Evolutionary conservation across 2,888 invertebrate species (phyloP).

Genomic region (Alsophila aescularia): DNA sequence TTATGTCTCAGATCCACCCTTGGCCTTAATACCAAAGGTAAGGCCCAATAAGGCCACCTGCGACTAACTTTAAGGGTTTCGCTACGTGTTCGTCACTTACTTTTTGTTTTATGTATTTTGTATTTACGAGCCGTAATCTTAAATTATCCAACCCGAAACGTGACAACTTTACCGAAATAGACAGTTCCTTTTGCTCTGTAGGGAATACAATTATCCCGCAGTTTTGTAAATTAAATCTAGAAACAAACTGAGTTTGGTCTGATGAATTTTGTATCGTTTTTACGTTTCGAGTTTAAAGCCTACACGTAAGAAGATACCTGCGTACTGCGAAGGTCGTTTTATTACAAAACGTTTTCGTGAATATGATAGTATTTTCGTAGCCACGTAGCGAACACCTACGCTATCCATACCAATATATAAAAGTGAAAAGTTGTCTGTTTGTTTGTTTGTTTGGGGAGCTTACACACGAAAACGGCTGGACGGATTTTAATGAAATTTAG

Average conservation of each 20-base stretch:
- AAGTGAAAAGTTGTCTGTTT: too few relatives aligned
- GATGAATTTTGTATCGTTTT: not conserved
- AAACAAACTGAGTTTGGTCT: constrained; percentile 1
- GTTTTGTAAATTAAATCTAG: constrained; percentile 31
- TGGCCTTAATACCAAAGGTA: constrained; percentile 39
- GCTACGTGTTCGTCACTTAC: constrained; percentile 46
- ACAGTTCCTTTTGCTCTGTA: constrained; percentile 29
- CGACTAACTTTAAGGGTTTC: constrained; percentile 45
- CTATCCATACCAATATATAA: too few relatives aligned
- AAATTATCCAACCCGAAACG: constrained; percentile 56
- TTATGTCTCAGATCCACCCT: constrained; percentile 29
- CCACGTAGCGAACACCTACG: not conserved
- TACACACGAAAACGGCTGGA: too few relatives aligned
- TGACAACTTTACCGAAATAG: constrained; percentile 52
- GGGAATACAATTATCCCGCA: constrained; percentile 31
- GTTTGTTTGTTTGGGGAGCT: too few relatives aligned
- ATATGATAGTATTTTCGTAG: not conserved
- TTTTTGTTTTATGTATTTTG: constrained; percentile 55
- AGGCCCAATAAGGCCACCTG: constrained; percentile 40
- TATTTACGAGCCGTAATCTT: constrained; percentile 56
- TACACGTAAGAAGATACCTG: too few relatives aligned
- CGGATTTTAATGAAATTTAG: too few relatives aligned
- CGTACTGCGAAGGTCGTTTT: too few relatives aligned
- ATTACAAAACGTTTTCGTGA: too few relatives aligned
- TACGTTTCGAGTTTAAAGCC: not conserved